Evolutionary conservation across 2,797 vertebrate species (phyloP), one percentile per base, ranked within the genome.

Genomic region (Chelon auratus): DNA sequence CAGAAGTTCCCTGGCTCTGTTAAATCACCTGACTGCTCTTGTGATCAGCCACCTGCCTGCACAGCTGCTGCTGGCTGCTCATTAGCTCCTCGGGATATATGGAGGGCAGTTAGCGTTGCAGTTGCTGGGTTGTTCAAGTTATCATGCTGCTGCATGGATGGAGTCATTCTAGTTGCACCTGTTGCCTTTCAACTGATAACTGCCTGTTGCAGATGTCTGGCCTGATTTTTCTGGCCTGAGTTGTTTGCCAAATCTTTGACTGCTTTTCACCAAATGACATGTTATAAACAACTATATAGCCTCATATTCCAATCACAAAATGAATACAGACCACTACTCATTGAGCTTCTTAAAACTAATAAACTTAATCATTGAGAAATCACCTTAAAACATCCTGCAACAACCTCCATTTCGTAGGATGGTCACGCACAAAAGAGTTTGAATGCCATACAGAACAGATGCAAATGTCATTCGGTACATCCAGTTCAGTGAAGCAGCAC

Each of bases 21-120:
- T 72, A 20, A 61, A 75, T 83, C 86, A 78, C 68, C 82, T 81
- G 81, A 84, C 77, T 71, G 69, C 81, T 72, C 81, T 39, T 81
- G 75, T 82, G 77, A 88, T 84, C 76, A 48, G 80, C 78, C 90
- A 84, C 84, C 86, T 90, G 87, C 81, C 75, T 74, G 63, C 89
- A 82, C 87, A 90, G 83, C 84, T 90, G 89, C 83, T 81, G 82
- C 69, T 68, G 5, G 3, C 81, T 69, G 75, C 83, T 81, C 75
- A 59, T 82, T 72, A 77, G 80, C 82, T 83, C 85, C 63, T 26
- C 48, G 20, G 86, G 75, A 74, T 58, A 51, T 51, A 67, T 39
- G 42, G 72, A 62, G 68, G 54, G 62, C 74, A 67, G 67, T 80
- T 69, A 80, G 75, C 54, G 0, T n/a, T 39, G 67, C 1, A 9